Evolutionary conservation across 2,888 invertebrate genomes (phyloP), one percentile per base, ranked within the genome.

Genomic region (Asteroscopus sphinx): DNA sequence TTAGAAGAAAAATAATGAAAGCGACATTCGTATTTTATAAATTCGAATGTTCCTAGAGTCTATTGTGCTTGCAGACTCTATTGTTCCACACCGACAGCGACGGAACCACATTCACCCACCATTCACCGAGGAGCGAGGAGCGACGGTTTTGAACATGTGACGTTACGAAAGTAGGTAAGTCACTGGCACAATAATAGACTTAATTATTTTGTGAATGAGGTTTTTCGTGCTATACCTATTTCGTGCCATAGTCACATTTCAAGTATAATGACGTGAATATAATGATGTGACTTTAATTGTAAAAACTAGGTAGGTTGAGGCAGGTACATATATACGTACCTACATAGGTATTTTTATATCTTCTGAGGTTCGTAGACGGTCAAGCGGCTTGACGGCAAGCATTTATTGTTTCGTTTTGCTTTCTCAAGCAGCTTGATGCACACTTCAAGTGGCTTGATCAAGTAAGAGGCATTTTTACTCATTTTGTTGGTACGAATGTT

Each of bases 11-110:
- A 41, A 30, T n/a, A 26, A 45, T 4, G 16, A 33, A 37, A 7
- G 21, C 35, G 40, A 45, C 25, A 28, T 57, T 56, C n/a, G 40
- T 47, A 45, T 55, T 48, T 47, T 41, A 56, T 45, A 45, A 57
- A 62, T 66, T 66, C 17, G 12, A 42, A 53, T 51, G 33, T 44
- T 81, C 85, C 51, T 83, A 87, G 32, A 47, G 33, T 35, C 37
- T 59, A 68, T 64, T 68, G 52, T 64, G 40, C 32, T 61, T 30
- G 17, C 46, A 36, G 41, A 25, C 49, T 53, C 28, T 40, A 56
- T 68, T 68, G 63, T 68, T 53, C 57, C 25, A 12, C 28, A 46
- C 35, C 15, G 33, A 48, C 40, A 36, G 49, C 40, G 44, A n/a
- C 32, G 66, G 28, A 52, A 52, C 44, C 40, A 45, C 48, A 52